phyloP scores from a whole-genome alignment of 1,140 invertebrate species.

The Megalonaias nervosa region DNA sequence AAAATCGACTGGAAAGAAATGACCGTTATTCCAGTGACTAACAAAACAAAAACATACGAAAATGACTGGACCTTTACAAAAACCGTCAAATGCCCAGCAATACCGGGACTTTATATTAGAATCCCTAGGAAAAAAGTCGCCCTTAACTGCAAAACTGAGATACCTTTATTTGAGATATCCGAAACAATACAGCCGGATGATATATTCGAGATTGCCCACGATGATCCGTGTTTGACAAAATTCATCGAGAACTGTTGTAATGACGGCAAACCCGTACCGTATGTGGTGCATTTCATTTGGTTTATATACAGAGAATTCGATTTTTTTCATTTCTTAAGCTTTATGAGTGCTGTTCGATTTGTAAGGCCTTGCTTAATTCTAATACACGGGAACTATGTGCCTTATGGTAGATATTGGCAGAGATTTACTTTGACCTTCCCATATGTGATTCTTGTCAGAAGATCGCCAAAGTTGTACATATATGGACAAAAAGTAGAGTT shows the following conservation, averaged over 20 bases:
- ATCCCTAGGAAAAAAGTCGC: too few species aligned
- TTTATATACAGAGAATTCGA: not conserved
- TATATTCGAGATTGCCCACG: not conserved
- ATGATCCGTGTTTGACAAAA: not conserved
- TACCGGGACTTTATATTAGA: too few species aligned
- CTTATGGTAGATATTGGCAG: slow-evolving; percentile 20
- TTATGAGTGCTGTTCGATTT: slow-evolving; percentile 20
- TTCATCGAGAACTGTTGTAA: slow-evolving; percentile 2
- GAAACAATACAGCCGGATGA: not conserved
- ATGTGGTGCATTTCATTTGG: slow-evolving; percentile 24
- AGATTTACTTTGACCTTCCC: slow-evolving; percentile 1
- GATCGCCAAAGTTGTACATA: not conserved
- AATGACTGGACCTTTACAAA: too few species aligned
- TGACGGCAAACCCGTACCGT: not conserved
- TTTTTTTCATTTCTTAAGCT: slow-evolving; percentile 19
- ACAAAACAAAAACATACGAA: too few species aligned
- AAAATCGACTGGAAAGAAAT: too few species aligned
- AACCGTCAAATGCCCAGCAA: too few species aligned
- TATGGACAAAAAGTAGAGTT: not conserved
- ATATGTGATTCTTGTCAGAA: slow-evolving; percentile 18
- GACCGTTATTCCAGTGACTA: too few species aligned
- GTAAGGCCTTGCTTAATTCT: slow-evolving; percentile 15
- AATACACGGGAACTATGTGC: slow-evolving; percentile 11
- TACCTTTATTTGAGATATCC: too few species aligned
- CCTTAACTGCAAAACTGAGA: too few species aligned